phyloP scores from a whole-genome alignment of 2,888 invertebrate genomes.

The Embidobia sp. region DNA sequence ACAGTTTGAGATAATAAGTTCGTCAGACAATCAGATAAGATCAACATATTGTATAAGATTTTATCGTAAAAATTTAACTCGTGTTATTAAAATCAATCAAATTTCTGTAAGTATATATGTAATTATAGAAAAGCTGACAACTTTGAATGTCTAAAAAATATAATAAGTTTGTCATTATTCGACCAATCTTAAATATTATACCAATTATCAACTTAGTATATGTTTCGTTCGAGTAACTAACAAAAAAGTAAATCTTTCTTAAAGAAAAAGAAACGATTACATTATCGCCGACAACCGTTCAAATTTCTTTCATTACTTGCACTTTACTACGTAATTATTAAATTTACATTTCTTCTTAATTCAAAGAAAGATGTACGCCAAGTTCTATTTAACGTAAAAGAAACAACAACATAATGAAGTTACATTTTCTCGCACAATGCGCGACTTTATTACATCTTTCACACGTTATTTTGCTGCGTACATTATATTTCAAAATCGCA shows the following conservation, averaged over 20 bases:
- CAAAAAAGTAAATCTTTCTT: background rate
- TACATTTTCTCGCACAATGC: constrained; percentile 40
- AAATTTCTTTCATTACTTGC: constrained; percentile 20
- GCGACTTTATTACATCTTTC: constrained; percentile 51
- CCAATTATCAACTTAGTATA: too few species aligned
- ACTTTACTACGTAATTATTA: constrained; percentile 8
- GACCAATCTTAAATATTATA: too few species aligned
- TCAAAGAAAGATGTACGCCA: constrained; percentile 21
- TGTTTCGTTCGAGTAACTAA: background rate
- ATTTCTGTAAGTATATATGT: too few species aligned
- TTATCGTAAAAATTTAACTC: too few species aligned
- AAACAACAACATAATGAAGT: constrained; percentile 47
- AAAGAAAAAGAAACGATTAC: background rate
- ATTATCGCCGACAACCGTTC: background rate
- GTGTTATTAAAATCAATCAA: too few species aligned
- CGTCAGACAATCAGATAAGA: too few species aligned
- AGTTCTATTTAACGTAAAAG: constrained; percentile 24
- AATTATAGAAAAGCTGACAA: too few species aligned
- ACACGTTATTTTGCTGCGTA: constrained; percentile 40
- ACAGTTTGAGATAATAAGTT: too few species aligned
- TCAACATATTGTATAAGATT: too few species aligned
- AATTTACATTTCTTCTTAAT: constrained; percentile 19
- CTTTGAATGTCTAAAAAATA: too few species aligned
- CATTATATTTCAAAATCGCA: constrained; percentile 38
- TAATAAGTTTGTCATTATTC: too few species aligned